Conservation (phyloP, 2,113 vertebrate genomes). For the Tragelaphus imberbis region DNA sequence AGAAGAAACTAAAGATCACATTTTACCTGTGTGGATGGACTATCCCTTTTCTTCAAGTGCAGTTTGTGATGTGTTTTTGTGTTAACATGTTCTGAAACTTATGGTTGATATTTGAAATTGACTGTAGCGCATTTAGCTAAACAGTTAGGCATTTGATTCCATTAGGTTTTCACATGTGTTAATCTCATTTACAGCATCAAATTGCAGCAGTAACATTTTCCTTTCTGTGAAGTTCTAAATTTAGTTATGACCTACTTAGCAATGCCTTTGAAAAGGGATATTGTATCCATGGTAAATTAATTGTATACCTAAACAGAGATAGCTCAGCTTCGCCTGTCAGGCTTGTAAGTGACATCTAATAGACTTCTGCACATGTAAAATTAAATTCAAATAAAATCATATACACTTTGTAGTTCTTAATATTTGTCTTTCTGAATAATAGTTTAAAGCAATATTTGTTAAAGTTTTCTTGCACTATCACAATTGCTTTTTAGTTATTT, state of each 20-base stretch:
- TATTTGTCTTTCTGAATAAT: slow-evolving; percentile 81
- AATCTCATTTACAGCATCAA: slow-evolving; percentile 71
- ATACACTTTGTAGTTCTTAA: slow-evolving; percentile 82
- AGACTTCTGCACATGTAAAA: slow-evolving; percentile 83
- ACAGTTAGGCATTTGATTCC: slow-evolving; percentile 59
- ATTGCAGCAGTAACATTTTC: slow-evolving; percentile 73
- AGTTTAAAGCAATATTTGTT: slow-evolving; percentile 84
- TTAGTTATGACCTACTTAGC: slow-evolving; percentile 79
- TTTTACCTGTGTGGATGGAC: slow-evolving; percentile 68
- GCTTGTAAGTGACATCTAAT: slow-evolving; percentile 75
- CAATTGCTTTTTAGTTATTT: slow-evolving; percentile 76
- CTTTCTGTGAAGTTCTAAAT: slow-evolving; percentile 76
- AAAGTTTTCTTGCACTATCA: slow-evolving; percentile 81
- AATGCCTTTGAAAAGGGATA: slow-evolving; percentile 83
- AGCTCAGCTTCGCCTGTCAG: slow-evolving; percentile 77
- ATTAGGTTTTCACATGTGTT: slow-evolving; percentile 71
- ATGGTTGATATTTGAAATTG: slow-evolving; percentile 59
- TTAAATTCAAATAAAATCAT: slow-evolving; percentile 83
- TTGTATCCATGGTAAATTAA: slow-evolving; percentile 75
- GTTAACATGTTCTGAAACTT: slow-evolving; percentile 30
- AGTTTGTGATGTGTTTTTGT: slow-evolving; percentile 65
- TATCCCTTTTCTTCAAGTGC: slow-evolving; percentile 77
- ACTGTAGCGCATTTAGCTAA: slow-evolving; percentile 57
- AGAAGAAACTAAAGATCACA: slow-evolving; percentile 74
- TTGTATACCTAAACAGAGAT: slow-evolving; percentile 74